These are phyloP conservation scores for Rousettus leschenaultii DNA, from an alignment of 2,113 vertebrate species.

Conservation along the genomic window DNA sequence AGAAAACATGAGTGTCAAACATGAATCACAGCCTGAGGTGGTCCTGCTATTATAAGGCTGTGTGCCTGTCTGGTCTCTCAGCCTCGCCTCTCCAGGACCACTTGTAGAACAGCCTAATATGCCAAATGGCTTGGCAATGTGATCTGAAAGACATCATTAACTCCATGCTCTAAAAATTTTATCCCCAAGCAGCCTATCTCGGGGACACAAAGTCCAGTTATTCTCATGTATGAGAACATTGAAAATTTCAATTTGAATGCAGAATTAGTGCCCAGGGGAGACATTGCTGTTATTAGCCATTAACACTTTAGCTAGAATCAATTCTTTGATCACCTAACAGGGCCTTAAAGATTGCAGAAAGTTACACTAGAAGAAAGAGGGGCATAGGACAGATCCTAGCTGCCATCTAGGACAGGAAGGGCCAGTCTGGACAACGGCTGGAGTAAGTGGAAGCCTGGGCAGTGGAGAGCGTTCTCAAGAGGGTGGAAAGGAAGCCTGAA, in stretches of 20 bases:
- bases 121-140: neutral
- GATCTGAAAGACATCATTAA: neutral
- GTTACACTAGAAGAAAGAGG: neutral
- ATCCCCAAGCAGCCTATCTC: neutral
- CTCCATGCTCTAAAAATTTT: neutral
- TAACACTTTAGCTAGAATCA: slow-evolving; percentile 24
- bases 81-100: neutral
- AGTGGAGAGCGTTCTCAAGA: neutral
- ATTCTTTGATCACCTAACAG: neutral
- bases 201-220: neutral
- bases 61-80: neutral
- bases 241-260: neutral
- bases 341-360: neutral
- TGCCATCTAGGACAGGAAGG: neutral
- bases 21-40: neutral
- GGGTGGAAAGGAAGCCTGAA: neutral
- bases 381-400: neutral
- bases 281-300: neutral
- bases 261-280: neutral
- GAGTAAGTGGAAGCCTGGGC: neutral
- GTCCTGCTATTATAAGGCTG: neutral
- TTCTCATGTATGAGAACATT: neutral
- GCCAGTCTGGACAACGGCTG: neutral
- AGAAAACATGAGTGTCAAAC: neutral
- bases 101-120: neutral